Percentiles rank a stretch among this genome's conserved stretches.
These are phyloP conservation scores for Hedya salicella DNA, from an alignment of 2,888 invertebrate species.

Conservation along the genomic window DNA sequence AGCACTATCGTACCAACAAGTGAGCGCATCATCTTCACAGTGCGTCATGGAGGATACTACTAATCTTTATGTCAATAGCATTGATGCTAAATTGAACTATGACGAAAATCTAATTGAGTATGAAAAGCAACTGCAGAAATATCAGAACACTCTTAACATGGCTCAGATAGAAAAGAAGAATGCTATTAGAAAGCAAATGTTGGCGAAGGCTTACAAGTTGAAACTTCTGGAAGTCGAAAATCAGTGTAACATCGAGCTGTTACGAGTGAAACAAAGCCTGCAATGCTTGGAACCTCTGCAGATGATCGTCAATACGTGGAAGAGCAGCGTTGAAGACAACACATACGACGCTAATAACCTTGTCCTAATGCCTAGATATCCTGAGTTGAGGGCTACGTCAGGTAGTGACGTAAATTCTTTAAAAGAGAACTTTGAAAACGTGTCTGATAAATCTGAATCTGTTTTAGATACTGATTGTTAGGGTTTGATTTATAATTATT, in stretches of 20 bases:
- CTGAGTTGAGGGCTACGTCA: constrained; percentile 62
- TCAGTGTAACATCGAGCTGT: constrained; percentile 77
- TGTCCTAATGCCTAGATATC: constrained; percentile 70
- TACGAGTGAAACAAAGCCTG: constrained; percentile 77
- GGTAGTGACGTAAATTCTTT: constrained; percentile 57
- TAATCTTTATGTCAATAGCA: constrained; percentile 60
- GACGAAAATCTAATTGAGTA: constrained; percentile 76
- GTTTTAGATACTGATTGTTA: constrained; percentile 50
- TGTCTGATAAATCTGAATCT: constrained; percentile 49
- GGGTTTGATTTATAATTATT: constrained; percentile 45
- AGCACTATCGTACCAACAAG: constrained; percentile 42
- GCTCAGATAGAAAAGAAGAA: constrained; percentile 79
- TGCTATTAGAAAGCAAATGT: constrained; percentile 77
- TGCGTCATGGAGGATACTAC: constrained; percentile 46
- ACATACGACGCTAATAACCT: constrained; percentile 65
- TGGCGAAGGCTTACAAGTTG: constrained; percentile 75
- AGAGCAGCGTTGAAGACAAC: constrained; percentile 56
- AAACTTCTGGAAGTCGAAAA: constrained; percentile 79
- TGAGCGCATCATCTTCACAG: constrained; percentile 49
- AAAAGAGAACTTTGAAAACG: constrained; percentile 52
- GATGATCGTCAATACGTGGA: constrained; percentile 76
- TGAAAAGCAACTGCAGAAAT: constrained; percentile 76
- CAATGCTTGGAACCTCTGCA: constrained; percentile 76
- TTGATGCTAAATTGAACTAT: constrained; percentile 68
- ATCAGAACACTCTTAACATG: constrained; percentile 75